These are phyloP conservation scores for Typhlomys cinereus DNA, from an alignment of 2,113 vertebrate genomes.

Conservation along the genomic window DNA sequence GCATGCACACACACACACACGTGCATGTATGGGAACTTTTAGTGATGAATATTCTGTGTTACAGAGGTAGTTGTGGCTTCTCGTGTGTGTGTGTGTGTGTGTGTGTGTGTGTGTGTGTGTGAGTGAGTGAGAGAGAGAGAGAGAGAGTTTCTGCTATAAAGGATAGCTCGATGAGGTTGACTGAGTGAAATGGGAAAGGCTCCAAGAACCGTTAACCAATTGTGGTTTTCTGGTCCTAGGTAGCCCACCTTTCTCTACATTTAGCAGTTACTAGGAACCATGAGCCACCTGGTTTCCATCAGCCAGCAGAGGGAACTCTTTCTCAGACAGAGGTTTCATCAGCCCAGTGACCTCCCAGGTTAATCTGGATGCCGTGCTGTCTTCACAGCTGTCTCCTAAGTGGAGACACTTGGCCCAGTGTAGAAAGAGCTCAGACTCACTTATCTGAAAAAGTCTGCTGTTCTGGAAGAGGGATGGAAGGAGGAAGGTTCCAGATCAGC, in stretches of 20 bases:
- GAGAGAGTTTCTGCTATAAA: not conserved
- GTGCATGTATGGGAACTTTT: not conserved
- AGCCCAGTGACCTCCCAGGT: not conserved
- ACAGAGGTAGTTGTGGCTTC: not conserved
- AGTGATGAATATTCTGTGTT: not conserved
- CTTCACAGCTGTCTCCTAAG: not conserved
- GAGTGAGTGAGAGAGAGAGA: too few relatives aligned
- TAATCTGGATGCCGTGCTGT: not conserved
- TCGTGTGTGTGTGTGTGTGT: not conserved
- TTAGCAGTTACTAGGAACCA: not conserved
- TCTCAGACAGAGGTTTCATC: not conserved
- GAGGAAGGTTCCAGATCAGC: not conserved
- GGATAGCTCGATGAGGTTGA: not conserved
- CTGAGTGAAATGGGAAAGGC: not conserved
- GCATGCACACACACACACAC: too few relatives aligned
- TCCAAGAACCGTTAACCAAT: not conserved
- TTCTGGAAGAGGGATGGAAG: not conserved
- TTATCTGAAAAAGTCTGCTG: not conserved
- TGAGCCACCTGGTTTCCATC: not conserved
- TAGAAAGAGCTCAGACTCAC: not conserved
- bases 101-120: too few relatives aligned
- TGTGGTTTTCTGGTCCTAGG: not conserved
- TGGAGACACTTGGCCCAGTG: not conserved
- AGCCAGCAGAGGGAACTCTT: constrained; percentile 48
- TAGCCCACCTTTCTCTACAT: not conserved